These are phyloP conservation scores for Drosophila guanche DNA, from an alignment of 1,140 invertebrate species.

Conservation along the genomic window DNA sequence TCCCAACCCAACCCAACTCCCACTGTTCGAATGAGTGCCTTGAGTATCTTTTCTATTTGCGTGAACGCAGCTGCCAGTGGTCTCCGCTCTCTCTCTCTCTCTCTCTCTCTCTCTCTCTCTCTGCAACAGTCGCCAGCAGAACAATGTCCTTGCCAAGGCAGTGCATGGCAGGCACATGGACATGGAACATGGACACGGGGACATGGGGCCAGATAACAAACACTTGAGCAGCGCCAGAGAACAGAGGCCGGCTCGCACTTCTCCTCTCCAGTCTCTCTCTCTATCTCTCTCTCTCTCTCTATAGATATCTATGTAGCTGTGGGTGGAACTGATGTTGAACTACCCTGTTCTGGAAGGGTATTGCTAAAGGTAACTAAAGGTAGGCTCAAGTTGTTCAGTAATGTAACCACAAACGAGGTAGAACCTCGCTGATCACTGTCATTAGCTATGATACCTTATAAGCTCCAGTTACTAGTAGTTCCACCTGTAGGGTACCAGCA, in stretches of 20 bases:
- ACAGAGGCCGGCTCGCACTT: constrained; percentile 14
- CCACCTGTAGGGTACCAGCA: constrained; percentile 13
- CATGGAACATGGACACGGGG: constrained; percentile 29
- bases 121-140: constrained; percentile 25
- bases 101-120: constrained; percentile 11
- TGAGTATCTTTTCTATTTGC: constrained; percentile 81
- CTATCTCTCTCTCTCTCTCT: background rate
- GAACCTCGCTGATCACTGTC: too few species aligned
- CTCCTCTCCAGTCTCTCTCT: background rate
- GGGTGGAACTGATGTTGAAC: too few species aligned
- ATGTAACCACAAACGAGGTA: too few species aligned
- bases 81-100: constrained; percentile 10
- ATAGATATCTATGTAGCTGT: too few species aligned
- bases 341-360: too few species aligned
- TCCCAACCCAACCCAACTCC: constrained; percentile 5
- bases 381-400: too few species aligned
- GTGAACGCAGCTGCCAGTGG: constrained; percentile 72
- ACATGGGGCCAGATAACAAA: constrained; percentile 63
- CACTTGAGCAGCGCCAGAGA: constrained; percentile 63
- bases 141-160: constrained; percentile 48
- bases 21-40: constrained; percentile 70
- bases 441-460: too few species aligned
- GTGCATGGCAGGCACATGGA: constrained; percentile 47
- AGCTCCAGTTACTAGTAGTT: too few species aligned
- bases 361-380: too few species aligned